Conservation (phyloP, 2,888 invertebrate species). For the Meganola albula region DNA sequence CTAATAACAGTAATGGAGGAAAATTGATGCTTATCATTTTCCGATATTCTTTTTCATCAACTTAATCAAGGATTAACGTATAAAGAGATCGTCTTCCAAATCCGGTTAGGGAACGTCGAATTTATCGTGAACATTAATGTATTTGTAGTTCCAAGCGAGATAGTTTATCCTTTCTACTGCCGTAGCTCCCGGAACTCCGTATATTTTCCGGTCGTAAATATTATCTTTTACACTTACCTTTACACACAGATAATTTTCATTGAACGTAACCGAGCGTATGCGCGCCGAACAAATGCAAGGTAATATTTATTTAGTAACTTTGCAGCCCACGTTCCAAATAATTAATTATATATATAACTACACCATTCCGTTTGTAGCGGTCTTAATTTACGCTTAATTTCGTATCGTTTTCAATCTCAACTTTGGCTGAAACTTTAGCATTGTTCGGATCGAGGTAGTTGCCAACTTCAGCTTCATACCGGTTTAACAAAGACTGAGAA, state of each 20-base stretch:
- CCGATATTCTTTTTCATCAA: too few species aligned
- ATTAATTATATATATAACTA: slow-evolving; percentile 40
- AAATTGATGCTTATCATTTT: too few species aligned
- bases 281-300: slow-evolving; percentile 14
- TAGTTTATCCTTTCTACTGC: slow-evolving; percentile 12
- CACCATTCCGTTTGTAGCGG: slow-evolving; percentile 36
- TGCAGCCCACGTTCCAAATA: slow-evolving; percentile 15
- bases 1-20: too few species aligned
- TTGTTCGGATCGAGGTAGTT: slow-evolving; percentile 41
- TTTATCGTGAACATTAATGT: slow-evolving; percentile 6
- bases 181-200: slow-evolving; percentile 10
- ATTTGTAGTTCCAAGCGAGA: slow-evolving; percentile 10
- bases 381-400: slow-evolving; percentile 52
- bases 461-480: slow-evolving; percentile 37
- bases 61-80: too few species aligned
- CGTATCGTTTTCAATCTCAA: slow-evolving; percentile 57
- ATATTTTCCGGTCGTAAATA: slow-evolving; percentile 17
- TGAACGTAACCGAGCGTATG: slow-evolving; percentile 8
- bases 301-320: slow-evolving; percentile 18
- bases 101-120: slow-evolving; percentile 7
- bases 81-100: slow-evolving; percentile 16
- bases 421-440: slow-evolving; percentile 43
- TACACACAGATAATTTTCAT: slow-evolving; percentile 12
- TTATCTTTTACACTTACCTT: slow-evolving; percentile 11
- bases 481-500: slow-evolving; percentile 42